These are phyloP conservation scores for Neodiprion fabricii DNA, from an alignment of 1,140 invertebrate genomes.

Conservation along the genomic window DNA sequence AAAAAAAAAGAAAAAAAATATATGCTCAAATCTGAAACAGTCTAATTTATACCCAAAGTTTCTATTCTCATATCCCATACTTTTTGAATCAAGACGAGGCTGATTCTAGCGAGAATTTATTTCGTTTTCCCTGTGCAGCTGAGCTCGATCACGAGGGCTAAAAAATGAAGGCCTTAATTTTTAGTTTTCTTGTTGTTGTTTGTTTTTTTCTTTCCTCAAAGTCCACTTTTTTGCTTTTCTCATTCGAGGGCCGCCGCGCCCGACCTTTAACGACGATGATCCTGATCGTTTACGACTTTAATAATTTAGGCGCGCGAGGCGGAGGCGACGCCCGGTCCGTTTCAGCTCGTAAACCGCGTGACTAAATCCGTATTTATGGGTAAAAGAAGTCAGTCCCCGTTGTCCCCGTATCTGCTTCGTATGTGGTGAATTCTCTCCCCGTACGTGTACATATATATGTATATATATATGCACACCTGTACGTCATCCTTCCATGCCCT, in stretches of 20 bases:
- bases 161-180: neutral
- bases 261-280: conserved; percentile 60
- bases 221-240: neutral
- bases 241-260: conserved; percentile 35
- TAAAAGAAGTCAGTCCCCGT: neutral
- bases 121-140: too few relatives aligned
- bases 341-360: conserved; percentile 59
- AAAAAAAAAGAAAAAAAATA: too few relatives aligned
- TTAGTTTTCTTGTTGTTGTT: neutral
- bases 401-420: neutral
- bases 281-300: conserved; percentile 63
- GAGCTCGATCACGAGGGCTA: too few relatives aligned
- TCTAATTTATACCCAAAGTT: too few relatives aligned
- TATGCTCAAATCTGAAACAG: too few relatives aligned
- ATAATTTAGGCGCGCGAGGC: conserved; percentile 59
- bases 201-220: neutral
- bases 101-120: too few relatives aligned
- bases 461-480: neutral
- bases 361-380: conserved; percentile 21
- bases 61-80: too few relatives aligned
- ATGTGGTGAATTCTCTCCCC: neutral
- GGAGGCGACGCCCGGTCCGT: conserved; percentile 59
- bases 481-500: neutral
- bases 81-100: too few relatives aligned
- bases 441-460: neutral